These are phyloP conservation scores for Eurosta solidaginis DNA, from an alignment of 1,140 invertebrate genomes.

Conservation along the genomic window DNA sequence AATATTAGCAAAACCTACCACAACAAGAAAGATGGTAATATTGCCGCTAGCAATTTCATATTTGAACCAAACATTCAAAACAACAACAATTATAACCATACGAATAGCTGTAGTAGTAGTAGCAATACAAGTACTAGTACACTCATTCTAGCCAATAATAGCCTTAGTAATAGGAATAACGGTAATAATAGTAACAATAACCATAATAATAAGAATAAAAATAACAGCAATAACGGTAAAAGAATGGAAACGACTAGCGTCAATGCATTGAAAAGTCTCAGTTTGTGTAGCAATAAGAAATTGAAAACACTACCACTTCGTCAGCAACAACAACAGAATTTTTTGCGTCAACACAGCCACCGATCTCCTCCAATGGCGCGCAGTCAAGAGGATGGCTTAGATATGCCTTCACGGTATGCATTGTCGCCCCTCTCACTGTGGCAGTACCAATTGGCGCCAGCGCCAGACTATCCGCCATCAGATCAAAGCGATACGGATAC, in stretches of 20 bases:
- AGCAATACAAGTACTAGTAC: slow-evolving; percentile 26
- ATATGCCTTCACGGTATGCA: neutral
- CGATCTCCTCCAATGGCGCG: neutral
- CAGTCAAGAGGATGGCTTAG: neutral
- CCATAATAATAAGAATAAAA: slow-evolving; percentile 28
- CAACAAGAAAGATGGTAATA: neutral
- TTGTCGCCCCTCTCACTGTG: neutral
- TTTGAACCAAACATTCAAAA: neutral
- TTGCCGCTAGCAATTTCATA: slow-evolving; percentile 11
- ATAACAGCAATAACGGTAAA: slow-evolving; percentile 24
- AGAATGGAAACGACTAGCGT: slow-evolving; percentile 6
- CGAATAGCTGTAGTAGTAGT: slow-evolving; percentile 25
- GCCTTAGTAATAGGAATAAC: slow-evolving; percentile 34
- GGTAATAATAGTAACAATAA: slow-evolving; percentile 36
- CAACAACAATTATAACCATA: slow-evolving; percentile 1
- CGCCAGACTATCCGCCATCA: neutral
- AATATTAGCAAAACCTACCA: neutral
- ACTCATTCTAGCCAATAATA: slow-evolving; percentile 34
- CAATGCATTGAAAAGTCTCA: neutral
- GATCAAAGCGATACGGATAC: slow-evolving; percentile 40
- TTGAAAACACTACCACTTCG: slow-evolving; percentile 15
- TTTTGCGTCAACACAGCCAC: slow-evolving; percentile 32
- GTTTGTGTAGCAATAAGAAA: slow-evolving; percentile 25
- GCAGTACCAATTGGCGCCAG: neutral
- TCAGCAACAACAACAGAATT: slow-evolving; percentile 4